Evolutionary conservation across 2,888 invertebrate genomes (phyloP).

Genomic region (Exocentrus adspersus): DNA sequence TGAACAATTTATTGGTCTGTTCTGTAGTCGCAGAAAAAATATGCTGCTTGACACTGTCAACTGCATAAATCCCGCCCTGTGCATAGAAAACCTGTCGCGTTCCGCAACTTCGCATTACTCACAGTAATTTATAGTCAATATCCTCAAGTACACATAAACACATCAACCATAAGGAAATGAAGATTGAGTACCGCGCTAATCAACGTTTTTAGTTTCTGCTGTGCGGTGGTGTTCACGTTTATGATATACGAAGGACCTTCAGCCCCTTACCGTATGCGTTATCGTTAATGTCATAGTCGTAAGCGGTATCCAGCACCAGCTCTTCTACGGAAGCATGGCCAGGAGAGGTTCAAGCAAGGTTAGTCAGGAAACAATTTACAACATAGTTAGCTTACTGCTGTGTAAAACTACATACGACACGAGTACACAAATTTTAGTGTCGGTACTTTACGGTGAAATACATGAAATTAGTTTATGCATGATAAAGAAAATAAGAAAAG

Average conservation of each 20-base stretch:
- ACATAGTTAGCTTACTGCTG: constrained; percentile 10
- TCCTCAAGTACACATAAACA: not conserved
- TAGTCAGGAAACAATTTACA: constrained; percentile 31
- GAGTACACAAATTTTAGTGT: constrained; percentile 15
- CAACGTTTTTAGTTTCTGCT: constrained; percentile 23
- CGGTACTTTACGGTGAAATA: too few relatives aligned
- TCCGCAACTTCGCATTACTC: not conserved
- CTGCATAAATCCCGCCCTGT: not conserved
- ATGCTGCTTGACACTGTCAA: too few relatives aligned
- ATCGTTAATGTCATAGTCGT: constrained; percentile 59
- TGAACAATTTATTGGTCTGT: too few relatives aligned
- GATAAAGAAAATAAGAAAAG: too few relatives aligned
- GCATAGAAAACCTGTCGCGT: not conserved
- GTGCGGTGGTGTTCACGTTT: constrained; percentile 4
- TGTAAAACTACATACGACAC: constrained; percentile 13
- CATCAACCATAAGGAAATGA: constrained; percentile 12
- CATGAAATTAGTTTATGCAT: too few relatives aligned
- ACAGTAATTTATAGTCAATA: constrained; percentile 11
- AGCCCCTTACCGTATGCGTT: constrained; percentile 51
- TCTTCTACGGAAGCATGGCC: constrained; percentile 60
- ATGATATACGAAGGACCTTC: constrained; percentile 24
- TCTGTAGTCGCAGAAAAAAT: too few relatives aligned
- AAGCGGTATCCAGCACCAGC: constrained; percentile 63
- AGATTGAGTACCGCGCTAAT: constrained; percentile 20
- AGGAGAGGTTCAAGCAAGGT: constrained; percentile 46